Conservation (phyloP, 1,140 invertebrate genomes). For the Orchesella cincta region DNA sequence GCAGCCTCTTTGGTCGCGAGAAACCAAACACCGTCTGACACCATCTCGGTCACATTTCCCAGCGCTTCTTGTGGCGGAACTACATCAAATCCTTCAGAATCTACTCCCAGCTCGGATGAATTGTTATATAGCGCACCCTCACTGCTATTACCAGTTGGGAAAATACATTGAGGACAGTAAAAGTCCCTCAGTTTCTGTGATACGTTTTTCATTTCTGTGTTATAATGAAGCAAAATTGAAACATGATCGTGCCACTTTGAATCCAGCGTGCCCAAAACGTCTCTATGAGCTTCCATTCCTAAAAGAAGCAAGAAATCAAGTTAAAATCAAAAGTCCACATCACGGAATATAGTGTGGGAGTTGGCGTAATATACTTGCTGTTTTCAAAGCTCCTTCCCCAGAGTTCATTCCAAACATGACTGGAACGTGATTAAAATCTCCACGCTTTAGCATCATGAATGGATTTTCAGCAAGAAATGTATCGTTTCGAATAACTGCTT, state of each 20-base stretch:
- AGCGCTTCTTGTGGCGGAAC: neutral
- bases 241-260: conserved; percentile 11
- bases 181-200: neutral
- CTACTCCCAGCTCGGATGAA: neutral
- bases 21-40: conserved; percentile 13
- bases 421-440: conserved; percentile 41
- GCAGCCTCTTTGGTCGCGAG: neutral
- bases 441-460: conserved; percentile 30
- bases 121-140: neutral
- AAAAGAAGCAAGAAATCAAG: neutral
- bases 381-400: conserved; percentile 36
- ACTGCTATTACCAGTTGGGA: neutral
- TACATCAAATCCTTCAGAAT: neutral
- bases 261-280: neutral
- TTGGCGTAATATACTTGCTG: conserved; percentile 32
- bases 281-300: neutral
- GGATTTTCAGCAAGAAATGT: conserved; percentile 37
- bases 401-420: conserved; percentile 42
- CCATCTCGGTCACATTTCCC: conserved; percentile 6
- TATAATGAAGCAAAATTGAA: conserved; percentile 6
- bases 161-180: neutral
- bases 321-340: neutral
- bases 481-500: conserved; percentile 2
- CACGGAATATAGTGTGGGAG: neutral
- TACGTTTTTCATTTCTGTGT: conserved; percentile 2